Evolutionary conservation across 2,888 invertebrate genomes (phyloP), one percentile per base, ranked within the genome.

Genomic region (Slavum lentiscoides): DNA sequence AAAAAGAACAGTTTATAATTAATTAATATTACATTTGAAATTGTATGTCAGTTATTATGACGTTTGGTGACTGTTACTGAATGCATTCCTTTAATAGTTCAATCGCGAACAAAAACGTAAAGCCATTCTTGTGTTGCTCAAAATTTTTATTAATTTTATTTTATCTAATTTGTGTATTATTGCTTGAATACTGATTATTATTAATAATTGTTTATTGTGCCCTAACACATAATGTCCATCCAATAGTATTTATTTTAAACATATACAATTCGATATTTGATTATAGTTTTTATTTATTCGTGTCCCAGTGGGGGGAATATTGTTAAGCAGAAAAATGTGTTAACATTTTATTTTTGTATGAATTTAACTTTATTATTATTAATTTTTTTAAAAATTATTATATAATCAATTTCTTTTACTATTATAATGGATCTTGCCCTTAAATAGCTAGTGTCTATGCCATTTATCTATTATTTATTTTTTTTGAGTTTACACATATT

Each of bases 261-360:
- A 19, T 30, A 37, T 8, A 64, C 0, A 64, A 37, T 64, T 23
- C 70, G 30, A 21, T 61, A 53, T 53, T 61, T 9, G 21, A 49
- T 23, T 62, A 62, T 69, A 77, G 37, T 61, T 75, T 69, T 53
- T 62, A 77, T 77, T 70, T 62, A 70, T 61, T 76, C n/a, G 55
- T 74, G 19, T 77, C 30, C 43, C 66, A 72, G 43, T 68, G 43
- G 67, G 30, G 30, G 30, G 4, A 23, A 59, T 76, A 68, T 59
- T 59, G 43, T 76, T 59, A 76, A 75, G 61, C n/a, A 68, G 66
- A 21, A 30, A 49, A 55, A 58, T 17, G 58, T 75, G 23, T 67
- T 75, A 59, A 76, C 55, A 58, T 68, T 68, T 59, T 76, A 75
- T 66, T 75, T 76, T 76, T 76, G n/a, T 76, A 76, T 76, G 49